phyloP scores from a whole-genome alignment of 2,797 vertebrate species.

The Ctenochaetus hawaiiensis region DNA sequence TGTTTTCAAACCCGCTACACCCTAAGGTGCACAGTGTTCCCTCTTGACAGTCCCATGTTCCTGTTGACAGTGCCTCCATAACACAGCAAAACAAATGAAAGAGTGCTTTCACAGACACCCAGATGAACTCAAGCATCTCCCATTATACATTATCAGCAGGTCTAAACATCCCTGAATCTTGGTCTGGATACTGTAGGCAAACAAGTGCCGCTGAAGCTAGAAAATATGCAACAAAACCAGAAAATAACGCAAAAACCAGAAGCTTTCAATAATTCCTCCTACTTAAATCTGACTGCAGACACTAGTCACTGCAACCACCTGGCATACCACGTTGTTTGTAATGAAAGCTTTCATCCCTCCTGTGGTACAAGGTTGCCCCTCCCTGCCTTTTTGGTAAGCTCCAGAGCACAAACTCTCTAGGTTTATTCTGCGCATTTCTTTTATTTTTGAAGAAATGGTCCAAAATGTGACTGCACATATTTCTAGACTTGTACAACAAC shows the following conservation, averaged over 20 bases:
- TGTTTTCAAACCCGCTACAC: conserved; percentile 14
- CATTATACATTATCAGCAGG: conserved; percentile 1
- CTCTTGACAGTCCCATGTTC: conserved; percentile 23
- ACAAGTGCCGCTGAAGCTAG: not conserved
- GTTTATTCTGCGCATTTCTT: conserved; percentile 40
- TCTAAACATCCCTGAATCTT: conserved; percentile 18
- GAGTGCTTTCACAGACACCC: conserved; percentile 13
- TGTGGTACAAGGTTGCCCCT: conserved; percentile 17
- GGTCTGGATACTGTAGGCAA: conserved; percentile 7
- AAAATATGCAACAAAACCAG: conserved; percentile 17
- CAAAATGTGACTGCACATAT: conserved; percentile 10
- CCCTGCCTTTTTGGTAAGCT: conserved; percentile 33
- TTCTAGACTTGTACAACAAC: conserved; percentile 24
- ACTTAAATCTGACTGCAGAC: conserved; percentile 37
- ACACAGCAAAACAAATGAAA: conserved; percentile 22
- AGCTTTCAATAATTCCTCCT: conserved; percentile 28
- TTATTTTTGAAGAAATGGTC: conserved; percentile 22
- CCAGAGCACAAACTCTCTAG: conserved; percentile 23
- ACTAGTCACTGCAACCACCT: conserved; percentile 33
- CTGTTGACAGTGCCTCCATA: conserved; percentile 20
- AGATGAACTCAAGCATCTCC: conserved; percentile 16
- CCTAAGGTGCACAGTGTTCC: conserved; percentile 19
- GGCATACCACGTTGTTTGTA: conserved; percentile 22
- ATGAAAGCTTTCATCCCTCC: conserved; percentile 16
- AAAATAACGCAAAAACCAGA: conserved; percentile 12